Percentiles rank a stretch among this genome's conserved stretches.
Evolutionary conservation across 2,888 invertebrate species (phyloP).

Genomic region (Clusia tigrina): DNA sequence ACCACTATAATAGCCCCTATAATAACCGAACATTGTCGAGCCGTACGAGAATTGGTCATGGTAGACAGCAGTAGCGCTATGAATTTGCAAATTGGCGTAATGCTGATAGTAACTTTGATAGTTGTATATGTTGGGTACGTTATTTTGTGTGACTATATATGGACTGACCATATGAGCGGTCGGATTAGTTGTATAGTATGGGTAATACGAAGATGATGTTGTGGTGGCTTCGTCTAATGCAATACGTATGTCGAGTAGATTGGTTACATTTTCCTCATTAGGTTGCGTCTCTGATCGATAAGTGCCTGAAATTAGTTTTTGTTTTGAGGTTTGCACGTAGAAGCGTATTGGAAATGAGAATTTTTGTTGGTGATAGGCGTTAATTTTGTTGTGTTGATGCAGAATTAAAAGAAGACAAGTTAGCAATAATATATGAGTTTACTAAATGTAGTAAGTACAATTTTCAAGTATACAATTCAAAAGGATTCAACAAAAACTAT

Average conservation of each 20-base stretch:
- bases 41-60: slow-evolving; percentile 59
- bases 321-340: too few relatives aligned
- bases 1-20: too few relatives aligned
- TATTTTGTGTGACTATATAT: slow-evolving; percentile 38
- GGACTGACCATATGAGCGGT: slow-evolving; percentile 50
- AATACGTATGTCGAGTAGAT: slow-evolving; percentile 61
- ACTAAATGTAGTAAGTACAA: not conserved
- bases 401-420: not conserved
- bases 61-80: slow-evolving; percentile 56
- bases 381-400: slow-evolving; percentile 1
- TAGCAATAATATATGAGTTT: not conserved
- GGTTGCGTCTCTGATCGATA: slow-evolving; percentile 55
- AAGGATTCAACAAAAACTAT: not conserved
- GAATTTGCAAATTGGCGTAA: slow-evolving; percentile 56
- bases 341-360: slow-evolving; percentile 22
- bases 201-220: slow-evolving; percentile 24
- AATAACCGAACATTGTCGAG: too few relatives aligned
- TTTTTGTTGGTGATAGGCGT: not conserved
- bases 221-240: slow-evolving; percentile 61
- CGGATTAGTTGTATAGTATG: slow-evolving; percentile 48
- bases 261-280: slow-evolving; percentile 56
- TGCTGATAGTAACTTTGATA: slow-evolving; percentile 41
- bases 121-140: slow-evolving; percentile 23
- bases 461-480: not conserved
- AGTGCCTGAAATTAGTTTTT: slow-evolving; percentile 56